Evolutionary conservation across 2,113 vertebrate species (phyloP), one percentile per base, ranked within the genome.

Genomic region (Scophthalmus maximus): DNA sequence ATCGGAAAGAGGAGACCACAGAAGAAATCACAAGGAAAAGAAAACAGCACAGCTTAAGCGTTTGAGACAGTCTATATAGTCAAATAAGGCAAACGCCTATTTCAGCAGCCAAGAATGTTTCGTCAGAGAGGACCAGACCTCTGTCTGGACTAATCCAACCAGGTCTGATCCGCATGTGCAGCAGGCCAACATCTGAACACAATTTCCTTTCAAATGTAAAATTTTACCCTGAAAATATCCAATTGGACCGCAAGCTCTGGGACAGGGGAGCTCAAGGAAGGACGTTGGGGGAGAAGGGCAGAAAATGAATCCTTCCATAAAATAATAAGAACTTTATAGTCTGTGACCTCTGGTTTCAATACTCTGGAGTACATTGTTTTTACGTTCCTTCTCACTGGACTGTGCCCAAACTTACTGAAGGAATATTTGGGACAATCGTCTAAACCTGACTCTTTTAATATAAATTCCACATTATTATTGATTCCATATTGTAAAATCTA

Each of bases 161-260:
- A 26, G 68, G 73, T 56, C 85, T 83, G 81, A 82, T 87, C 83
- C 71, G 26, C 82, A 76, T 72, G 55, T 68, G 73, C 58, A 59
- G 55, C 70, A 44, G 34, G 77, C 74, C 85, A 79, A 91, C 91
- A 93, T 92, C 91, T 93, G 93, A 88, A 87, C 53, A 78, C 86
- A 92, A 92, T 93, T 91, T 93, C 86, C 89, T 83, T 81, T 84
- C 77, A 87, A 86, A 92, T 90, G 88, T 85, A 74, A 85, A 85
- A 89, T 82, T 86, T 89, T 76, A 89, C 89, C 86, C 88, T 86
- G 84, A 87, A 87, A 72, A 86, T 79, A 90, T 90, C 86, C 79
- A 79, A 63, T 76, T 66, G 60, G 64, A 89, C 88, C 67, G 7
- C 83, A 83, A 85, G 79, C 63, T 64, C 63, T 27, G 59, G 71